These are phyloP conservation scores for Hydra vulgaris DNA, from an alignment of 30 jellyfish, hydroid and myxozoan species.

Conservation along the genomic window DNA sequence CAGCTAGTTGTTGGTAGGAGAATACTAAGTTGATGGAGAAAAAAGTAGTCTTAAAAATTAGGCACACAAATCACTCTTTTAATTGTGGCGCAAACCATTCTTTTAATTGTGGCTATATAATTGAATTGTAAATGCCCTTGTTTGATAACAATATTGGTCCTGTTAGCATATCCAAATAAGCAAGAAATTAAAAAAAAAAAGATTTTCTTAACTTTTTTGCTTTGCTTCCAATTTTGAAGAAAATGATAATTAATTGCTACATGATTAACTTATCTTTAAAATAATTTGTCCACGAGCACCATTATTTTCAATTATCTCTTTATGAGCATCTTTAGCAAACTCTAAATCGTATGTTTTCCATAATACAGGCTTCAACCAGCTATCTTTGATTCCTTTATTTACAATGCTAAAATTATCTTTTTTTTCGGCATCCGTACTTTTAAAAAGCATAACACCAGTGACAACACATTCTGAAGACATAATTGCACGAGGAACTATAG, in stretches of 20 bases:
- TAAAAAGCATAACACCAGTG: slow-evolving; percentile 39
- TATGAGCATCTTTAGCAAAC: slow-evolving; percentile 57
- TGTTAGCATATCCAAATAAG: no score
- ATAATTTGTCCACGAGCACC: slow-evolving; percentile 64
- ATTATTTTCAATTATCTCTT: slow-evolving; percentile 42
- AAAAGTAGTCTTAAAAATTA: no score
- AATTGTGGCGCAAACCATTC: no score
- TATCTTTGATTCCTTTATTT: slow-evolving; percentile 34
- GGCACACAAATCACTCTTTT: no score
- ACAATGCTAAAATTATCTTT: not conserved
- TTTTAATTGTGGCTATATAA: no score
- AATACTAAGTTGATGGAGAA: no score
- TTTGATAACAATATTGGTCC: no score
- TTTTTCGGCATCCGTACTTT: slow-evolving; percentile 21
- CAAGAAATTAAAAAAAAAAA: no score
- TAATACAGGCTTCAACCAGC: slow-evolving; percentile 62
- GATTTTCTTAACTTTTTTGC: not conserved
- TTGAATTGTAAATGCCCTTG: no score
- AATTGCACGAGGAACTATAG: slow-evolving; percentile 34
- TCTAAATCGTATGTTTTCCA: slow-evolving; percentile 56
- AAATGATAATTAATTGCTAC: no score
- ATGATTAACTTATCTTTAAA: slow-evolving; percentile 28
- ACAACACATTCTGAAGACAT: slow-evolving; percentile 23
- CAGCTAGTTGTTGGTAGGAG: no score
- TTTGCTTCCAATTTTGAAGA: no score